These are phyloP conservation scores for Dreissena polymorpha DNA, from an alignment of 1,140 invertebrate genomes.

Conservation along the genomic window DNA sequence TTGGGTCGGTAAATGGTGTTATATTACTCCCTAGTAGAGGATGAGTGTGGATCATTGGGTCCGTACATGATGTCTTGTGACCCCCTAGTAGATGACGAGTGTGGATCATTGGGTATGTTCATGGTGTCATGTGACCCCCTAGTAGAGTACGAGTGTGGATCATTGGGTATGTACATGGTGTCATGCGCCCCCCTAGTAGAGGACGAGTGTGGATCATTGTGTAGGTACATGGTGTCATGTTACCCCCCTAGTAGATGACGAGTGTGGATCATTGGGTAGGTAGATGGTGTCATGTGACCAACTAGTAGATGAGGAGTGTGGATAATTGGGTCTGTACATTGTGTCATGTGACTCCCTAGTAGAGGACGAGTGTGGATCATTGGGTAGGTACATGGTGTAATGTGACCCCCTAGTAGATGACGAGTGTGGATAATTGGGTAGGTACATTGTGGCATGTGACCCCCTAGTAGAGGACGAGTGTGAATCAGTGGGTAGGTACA, in stretches of 20 bases:
- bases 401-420: too few relatives aligned
- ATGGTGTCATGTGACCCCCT: too few relatives aligned
- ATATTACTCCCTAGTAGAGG: too few relatives aligned
- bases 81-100: conserved; percentile 57
- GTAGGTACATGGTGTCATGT: too few relatives aligned
- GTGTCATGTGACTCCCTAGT: conserved; percentile 52
- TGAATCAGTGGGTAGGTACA: too few relatives aligned
- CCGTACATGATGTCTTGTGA: conserved; percentile 10
- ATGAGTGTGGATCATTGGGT: too few relatives aligned
- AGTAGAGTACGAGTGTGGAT: conserved; percentile 51
- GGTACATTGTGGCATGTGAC: conserved; percentile 55
- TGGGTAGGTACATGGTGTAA: conserved; percentile 32
- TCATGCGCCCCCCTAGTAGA: conserved; percentile 57
- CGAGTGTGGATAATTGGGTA: conserved; percentile 66
- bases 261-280: conserved; percentile 61
- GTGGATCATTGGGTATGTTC: conserved; percentile 59
- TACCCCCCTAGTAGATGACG: conserved; percentile 53
- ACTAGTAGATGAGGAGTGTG: too few relatives aligned
- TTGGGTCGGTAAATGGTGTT: conserved; percentile 30
- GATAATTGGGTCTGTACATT: too few relatives aligned
- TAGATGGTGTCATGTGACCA: too few relatives aligned
- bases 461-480: conserved; percentile 35
- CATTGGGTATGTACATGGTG: conserved; percentile 62
- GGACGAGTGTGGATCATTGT: too few relatives aligned
- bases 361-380: conserved; percentile 61